These are phyloP conservation scores for Apotomis capreana DNA, from an alignment of 2,888 invertebrate species.

Conservation along the genomic window DNA sequence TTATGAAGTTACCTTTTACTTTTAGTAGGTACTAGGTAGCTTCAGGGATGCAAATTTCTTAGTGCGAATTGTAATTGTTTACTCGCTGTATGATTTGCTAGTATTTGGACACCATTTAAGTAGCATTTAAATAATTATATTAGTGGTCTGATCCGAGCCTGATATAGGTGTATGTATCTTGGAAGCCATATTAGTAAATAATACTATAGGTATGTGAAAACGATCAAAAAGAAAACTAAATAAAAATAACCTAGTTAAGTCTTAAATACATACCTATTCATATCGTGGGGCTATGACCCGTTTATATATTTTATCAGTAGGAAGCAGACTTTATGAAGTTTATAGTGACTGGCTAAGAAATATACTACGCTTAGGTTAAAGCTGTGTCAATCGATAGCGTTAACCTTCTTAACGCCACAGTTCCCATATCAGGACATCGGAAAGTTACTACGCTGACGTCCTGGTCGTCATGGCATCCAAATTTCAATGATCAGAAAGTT, in stretches of 20 bases:
- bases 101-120: constrained; percentile 52
- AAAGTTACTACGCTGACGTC: too few relatives aligned
- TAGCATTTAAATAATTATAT: constrained; percentile 69
- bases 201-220: constrained; percentile 8
- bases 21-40: too few relatives aligned
- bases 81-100: constrained; percentile 51
- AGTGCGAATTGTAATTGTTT: neutral
- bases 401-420: too few relatives aligned
- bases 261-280: constrained; percentile 6
- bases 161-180: constrained; percentile 57
- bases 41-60: too few relatives aligned
- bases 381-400: too few relatives aligned
- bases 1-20: too few relatives aligned
- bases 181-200: constrained; percentile 50
- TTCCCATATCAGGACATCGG: too few relatives aligned
- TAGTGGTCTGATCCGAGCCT: constrained; percentile 69
- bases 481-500: too few relatives aligned
- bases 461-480: too few relatives aligned
- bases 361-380: too few relatives aligned
- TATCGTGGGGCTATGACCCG: neutral
- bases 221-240: neutral
- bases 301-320: constrained; percentile 13
- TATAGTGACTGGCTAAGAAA: neutral
- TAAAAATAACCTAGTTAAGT: constrained; percentile 13
- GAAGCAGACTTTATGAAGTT: neutral